Conservation (phyloP, 2,888 invertebrate genomes). For the Sphaerophoria taeniata region DNA sequence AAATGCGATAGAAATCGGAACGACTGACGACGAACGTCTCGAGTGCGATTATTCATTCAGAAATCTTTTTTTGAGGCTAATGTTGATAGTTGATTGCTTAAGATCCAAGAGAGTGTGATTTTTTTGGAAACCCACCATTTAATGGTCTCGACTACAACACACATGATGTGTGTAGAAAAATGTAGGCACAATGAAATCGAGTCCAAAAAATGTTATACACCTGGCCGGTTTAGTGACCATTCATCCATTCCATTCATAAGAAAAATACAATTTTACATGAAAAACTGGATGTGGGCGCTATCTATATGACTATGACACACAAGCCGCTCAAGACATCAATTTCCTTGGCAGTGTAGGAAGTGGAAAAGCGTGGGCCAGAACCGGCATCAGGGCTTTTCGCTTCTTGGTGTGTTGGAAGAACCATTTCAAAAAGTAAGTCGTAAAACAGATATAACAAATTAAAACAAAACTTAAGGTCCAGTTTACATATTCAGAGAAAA, state of each 20-base stretch:
- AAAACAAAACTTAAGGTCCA: slow-evolving; percentile 27
- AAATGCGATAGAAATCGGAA: neutral
- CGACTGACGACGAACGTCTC: neutral
- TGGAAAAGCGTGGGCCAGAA: slow-evolving; percentile 53
- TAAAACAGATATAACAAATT: slow-evolving; percentile 46
- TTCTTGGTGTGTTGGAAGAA: slow-evolving; percentile 51
- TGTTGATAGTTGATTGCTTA: slow-evolving; percentile 8
- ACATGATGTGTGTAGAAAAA: slow-evolving; percentile 16
- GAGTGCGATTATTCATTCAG: slow-evolving; percentile 62
- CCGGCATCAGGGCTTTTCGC: slow-evolving; percentile 45
- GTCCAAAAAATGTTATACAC: slow-evolving; percentile 55
- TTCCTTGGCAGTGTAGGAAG: slow-evolving; percentile 34
- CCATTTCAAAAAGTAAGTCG: slow-evolving; percentile 64
- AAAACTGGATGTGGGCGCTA: slow-evolving; percentile 62
- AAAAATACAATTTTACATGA: slow-evolving; percentile 31
- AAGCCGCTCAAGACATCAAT: slow-evolving; percentile 1
- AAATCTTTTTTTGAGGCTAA: slow-evolving; percentile 34
- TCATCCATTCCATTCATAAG: slow-evolving; percentile 71
- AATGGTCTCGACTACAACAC: slow-evolving; percentile 17
- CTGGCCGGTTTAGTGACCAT: slow-evolving; percentile 61
- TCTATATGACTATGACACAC: neutral
- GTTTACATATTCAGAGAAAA: slow-evolving; percentile 1
- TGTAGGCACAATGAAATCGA: slow-evolving; percentile 49
- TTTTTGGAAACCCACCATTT: slow-evolving; percentile 58
- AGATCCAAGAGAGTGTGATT: slow-evolving; percentile 29